Percentiles rank a stretch among this genome's conserved stretches.
These are phyloP conservation scores for Acipenser oxyrinchus DNA, from an alignment of 2,797 vertebrate genomes.

Conservation along the genomic window DNA sequence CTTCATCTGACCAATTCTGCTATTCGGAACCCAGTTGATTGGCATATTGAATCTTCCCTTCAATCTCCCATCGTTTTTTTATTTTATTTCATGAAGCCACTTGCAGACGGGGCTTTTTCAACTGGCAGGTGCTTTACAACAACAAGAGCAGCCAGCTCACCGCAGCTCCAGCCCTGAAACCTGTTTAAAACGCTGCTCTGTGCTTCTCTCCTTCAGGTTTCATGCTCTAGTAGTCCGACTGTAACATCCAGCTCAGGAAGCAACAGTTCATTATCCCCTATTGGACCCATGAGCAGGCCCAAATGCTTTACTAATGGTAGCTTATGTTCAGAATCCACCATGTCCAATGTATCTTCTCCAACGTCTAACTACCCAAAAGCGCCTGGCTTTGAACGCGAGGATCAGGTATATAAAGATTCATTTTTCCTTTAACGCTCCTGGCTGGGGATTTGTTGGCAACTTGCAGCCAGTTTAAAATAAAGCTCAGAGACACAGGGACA, in stretches of 20 bases:
- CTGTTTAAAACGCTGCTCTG: conserved; percentile 46
- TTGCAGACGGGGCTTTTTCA: background rate
- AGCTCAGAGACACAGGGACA: conserved; percentile 17
- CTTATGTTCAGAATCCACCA: conserved; percentile 71
- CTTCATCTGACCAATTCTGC: background rate
- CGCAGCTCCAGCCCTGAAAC: conserved; percentile 23
- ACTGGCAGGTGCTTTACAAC: background rate
- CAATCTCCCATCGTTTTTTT: background rate
- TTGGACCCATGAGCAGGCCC: conserved; percentile 69
- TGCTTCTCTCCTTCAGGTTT: conserved; percentile 69
- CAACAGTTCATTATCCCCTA: conserved; percentile 74
- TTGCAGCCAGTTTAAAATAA: conserved; percentile 19
- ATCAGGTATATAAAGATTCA: conserved; percentile 67
- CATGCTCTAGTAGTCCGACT: conserved; percentile 73
- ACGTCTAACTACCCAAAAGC: conserved; percentile 76
- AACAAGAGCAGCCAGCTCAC: conserved; percentile 13
- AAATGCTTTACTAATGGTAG: conserved; percentile 70
- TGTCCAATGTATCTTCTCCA: conserved; percentile 69
- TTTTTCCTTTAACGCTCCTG: conserved; percentile 30
- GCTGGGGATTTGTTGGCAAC: conserved; percentile 9
- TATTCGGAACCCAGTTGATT: background rate
- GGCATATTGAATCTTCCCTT: too few relatives aligned
- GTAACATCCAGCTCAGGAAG: conserved; percentile 75
- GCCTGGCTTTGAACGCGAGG: conserved; percentile 79
- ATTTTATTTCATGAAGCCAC: background rate